Evolutionary conservation across 1,140 invertebrate species (phyloP).

Genomic region (Ostrea denselamellosa): DNA sequence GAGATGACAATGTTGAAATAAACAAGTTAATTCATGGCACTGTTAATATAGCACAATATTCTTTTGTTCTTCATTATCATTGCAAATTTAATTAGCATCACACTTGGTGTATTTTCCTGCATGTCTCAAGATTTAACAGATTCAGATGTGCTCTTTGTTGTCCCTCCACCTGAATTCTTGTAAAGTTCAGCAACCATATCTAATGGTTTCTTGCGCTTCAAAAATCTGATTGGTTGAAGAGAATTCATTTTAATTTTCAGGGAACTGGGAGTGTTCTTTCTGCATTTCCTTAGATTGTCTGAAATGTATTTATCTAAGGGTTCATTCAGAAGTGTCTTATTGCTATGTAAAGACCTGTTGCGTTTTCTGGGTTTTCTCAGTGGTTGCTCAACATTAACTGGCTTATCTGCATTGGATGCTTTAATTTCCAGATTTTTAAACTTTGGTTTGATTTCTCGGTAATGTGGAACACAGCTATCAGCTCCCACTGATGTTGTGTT

Average conservation of each 20-base stretch:
- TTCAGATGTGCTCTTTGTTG: background rate
- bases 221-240: background rate
- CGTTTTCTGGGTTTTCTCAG: constrained; percentile 6
- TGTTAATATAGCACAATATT: background rate
- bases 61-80: too few species aligned
- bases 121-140: background rate
- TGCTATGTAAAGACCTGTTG: background rate
- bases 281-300: background rate
- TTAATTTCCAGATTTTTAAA: background rate
- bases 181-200: constrained; percentile 8
- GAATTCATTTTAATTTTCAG: constrained; percentile 23
- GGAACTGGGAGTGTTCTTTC: background rate
- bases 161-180: background rate
- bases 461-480: background rate
- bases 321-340: background rate
- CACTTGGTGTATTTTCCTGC: background rate
- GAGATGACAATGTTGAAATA: background rate
- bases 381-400: background rate
- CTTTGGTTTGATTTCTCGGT: constrained; percentile 20
- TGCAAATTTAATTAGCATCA: too few species aligned
- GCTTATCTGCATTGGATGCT: background rate
- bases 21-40: background rate
- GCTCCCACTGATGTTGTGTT: background rate
- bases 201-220: background rate
- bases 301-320: constrained; percentile 7